Evolutionary conservation across 2,113 vertebrate genomes (phyloP).

Genomic region (Amblyopsis rosae): DNA sequence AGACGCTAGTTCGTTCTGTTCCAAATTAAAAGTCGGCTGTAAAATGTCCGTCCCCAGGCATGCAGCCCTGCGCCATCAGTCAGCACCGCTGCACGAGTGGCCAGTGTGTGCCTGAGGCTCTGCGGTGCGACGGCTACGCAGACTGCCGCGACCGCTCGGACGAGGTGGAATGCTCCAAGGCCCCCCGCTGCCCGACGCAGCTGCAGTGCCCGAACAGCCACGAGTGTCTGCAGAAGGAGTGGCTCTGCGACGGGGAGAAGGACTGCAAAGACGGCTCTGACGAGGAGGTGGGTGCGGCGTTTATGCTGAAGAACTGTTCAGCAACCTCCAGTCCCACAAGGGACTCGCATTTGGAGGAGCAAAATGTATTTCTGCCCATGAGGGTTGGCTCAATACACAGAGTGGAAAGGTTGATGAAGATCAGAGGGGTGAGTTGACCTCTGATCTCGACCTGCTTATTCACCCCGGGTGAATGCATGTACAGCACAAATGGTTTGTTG

Average conservation of each 20-base stretch:
- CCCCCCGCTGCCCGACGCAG: constrained; percentile 69
- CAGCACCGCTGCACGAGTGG: constrained; percentile 82
- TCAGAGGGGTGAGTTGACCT: too few species aligned
- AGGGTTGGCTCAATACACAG: not conserved
- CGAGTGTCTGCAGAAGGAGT: constrained; percentile 83
- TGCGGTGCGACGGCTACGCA: constrained; percentile 83
- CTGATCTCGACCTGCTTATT: too few species aligned
- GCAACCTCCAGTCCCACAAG: too few species aligned
- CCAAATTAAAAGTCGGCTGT: too few species aligned
- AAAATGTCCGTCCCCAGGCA: constrained; percentile 46
- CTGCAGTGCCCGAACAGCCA: constrained; percentile 75
- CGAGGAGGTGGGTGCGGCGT: constrained; percentile 76
- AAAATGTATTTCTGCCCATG: too few species aligned
- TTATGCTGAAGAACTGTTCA: too few species aligned
- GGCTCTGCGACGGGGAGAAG: constrained; percentile 83
- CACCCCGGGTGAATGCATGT: too few species aligned
- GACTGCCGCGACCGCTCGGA: constrained; percentile 88
- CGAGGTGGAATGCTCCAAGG: constrained; percentile 78
- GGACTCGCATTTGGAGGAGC: not conserved
- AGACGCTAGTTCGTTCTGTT: too few species aligned
- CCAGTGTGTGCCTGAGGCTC: constrained; percentile 79
- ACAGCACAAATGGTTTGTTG: too few species aligned
- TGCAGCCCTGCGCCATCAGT: constrained; percentile 50
- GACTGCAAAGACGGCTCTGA: constrained; percentile 88
- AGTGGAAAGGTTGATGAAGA: too few species aligned